These are phyloP conservation scores for Chrysotoxum bicinctum DNA, from an alignment of 2,888 invertebrate genomes.

Conservation along the genomic window DNA sequence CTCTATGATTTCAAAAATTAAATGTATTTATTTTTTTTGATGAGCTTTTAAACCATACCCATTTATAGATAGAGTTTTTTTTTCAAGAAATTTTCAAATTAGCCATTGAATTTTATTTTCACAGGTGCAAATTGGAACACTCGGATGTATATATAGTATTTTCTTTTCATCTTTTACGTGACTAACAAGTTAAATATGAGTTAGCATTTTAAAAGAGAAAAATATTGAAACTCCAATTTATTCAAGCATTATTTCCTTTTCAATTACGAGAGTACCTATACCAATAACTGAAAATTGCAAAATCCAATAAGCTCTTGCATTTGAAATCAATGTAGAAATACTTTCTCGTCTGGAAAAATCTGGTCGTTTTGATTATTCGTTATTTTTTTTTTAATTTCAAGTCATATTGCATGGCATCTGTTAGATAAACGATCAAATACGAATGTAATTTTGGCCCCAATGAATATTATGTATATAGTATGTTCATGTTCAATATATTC, in stretches of 20 bases:
- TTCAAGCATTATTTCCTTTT: conserved; percentile 21
- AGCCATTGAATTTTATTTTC: not conserved
- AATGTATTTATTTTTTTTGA: not conserved
- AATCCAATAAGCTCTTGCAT: not conserved
- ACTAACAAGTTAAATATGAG: conserved; percentile 16
- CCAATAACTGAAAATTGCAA: not conserved
- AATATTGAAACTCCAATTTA: not conserved
- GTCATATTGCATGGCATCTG: too few species aligned
- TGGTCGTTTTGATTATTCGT: not conserved
- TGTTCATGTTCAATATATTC: too few species aligned
- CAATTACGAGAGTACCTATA: not conserved
- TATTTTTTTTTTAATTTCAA: too few species aligned
- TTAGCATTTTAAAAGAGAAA: not conserved
- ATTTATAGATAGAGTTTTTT: not conserved
- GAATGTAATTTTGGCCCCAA: not conserved
- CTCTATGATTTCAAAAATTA: too few species aligned
- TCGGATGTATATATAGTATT: not conserved
- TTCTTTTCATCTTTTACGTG: conserved; percentile 49
- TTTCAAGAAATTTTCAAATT: not conserved
- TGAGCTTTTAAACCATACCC: not conserved
- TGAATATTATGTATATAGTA: too few species aligned
- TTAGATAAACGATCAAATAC: too few species aligned
- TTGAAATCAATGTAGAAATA: not conserved
- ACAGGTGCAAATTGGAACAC: not conserved
- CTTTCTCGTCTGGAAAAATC: not conserved